phyloP scores from a whole-genome alignment of 2,888 invertebrate species.

The Embidobia sp. region DNA sequence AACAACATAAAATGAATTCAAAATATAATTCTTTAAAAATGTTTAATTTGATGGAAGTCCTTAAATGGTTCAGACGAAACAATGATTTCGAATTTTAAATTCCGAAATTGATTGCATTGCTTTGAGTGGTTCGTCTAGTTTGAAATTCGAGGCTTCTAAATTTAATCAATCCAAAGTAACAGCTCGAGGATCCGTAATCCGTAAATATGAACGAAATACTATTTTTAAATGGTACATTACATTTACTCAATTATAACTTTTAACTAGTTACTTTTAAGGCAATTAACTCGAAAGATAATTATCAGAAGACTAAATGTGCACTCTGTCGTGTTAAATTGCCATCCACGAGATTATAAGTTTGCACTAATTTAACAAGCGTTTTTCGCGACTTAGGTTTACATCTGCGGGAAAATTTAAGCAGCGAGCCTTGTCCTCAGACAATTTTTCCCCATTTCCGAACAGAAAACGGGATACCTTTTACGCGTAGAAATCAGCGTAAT shows the following conservation, averaged over 20 bases:
- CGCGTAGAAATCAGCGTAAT: too few relatives aligned
- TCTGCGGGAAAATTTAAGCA: conserved; percentile 20
- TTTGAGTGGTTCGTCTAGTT: not conserved
- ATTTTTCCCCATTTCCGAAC: too few relatives aligned
- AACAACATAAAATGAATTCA: too few relatives aligned
- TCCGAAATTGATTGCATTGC: not conserved
- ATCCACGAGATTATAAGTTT: conserved; percentile 40
- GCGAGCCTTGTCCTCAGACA: too few relatives aligned
- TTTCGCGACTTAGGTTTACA: conserved; percentile 25
- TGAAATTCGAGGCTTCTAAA: conserved; percentile 13
- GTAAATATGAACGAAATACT: conserved; percentile 34
- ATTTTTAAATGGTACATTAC: conserved; percentile 41
- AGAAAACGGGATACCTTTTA: too few relatives aligned
- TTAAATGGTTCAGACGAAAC: too few relatives aligned
- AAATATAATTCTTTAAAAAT: too few relatives aligned
- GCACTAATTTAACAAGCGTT: conserved; percentile 27
- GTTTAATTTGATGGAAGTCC: too few relatives aligned
- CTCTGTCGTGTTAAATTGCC: conserved; percentile 49
- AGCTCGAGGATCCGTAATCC: conserved; percentile 6
- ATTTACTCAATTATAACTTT: conserved; percentile 54
- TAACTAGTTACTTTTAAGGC: conserved; percentile 39
- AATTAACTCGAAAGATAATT: conserved; percentile 51
- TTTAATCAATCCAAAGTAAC: conserved; percentile 16
- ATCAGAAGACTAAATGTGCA: conserved; percentile 51
- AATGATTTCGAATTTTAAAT: conserved; percentile 5